Percentiles rank a stretch among this genome's conserved stretches.
phyloP scores from a whole-genome alignment of 2,888 invertebrate species.

The Germaria angustata region DNA sequence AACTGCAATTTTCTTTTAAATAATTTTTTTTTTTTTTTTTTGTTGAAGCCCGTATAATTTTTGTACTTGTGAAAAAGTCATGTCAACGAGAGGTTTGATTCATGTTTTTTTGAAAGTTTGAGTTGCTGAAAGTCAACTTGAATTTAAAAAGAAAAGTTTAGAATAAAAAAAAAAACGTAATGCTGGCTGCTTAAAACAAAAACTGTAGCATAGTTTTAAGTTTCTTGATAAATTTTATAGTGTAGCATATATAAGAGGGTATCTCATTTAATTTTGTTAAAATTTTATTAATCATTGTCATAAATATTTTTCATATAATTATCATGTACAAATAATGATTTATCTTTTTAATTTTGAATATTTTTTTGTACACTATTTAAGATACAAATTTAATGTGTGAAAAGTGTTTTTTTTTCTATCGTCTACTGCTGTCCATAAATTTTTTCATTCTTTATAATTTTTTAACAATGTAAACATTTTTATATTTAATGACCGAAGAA shows the following conservation, averaged over 20 bases:
- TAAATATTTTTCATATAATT: background rate
- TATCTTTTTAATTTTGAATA: too few species aligned
- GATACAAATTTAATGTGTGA: slow-evolving; percentile 20
- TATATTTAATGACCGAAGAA: slow-evolving; percentile 40
- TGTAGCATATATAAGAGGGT: background rate
- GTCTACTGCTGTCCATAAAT: background rate
- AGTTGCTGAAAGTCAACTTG: slow-evolving; percentile 39
- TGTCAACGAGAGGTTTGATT: slow-evolving; percentile 34
- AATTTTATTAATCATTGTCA: background rate
- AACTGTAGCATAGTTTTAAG: background rate
- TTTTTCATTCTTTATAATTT: too few species aligned
- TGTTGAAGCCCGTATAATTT: slow-evolving; percentile 28
- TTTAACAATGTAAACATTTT: too few species aligned
- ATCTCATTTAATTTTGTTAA: background rate
- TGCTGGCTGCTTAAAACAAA: background rate
- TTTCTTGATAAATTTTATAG: background rate
- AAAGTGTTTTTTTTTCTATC: background rate
- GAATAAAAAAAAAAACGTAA: background rate
- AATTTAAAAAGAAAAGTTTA: slow-evolving; percentile 6
- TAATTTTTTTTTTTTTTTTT: background rate
- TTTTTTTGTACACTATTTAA: too few species aligned
- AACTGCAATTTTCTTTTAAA: background rate
- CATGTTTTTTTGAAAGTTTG: slow-evolving; percentile 32
- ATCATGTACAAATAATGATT: too few species aligned
- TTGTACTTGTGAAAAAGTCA: slow-evolving; percentile 36